Evolutionary conservation across 1,140 invertebrate genomes (phyloP).

Genomic region (Gyrodactylus bullatarudis): DNA sequence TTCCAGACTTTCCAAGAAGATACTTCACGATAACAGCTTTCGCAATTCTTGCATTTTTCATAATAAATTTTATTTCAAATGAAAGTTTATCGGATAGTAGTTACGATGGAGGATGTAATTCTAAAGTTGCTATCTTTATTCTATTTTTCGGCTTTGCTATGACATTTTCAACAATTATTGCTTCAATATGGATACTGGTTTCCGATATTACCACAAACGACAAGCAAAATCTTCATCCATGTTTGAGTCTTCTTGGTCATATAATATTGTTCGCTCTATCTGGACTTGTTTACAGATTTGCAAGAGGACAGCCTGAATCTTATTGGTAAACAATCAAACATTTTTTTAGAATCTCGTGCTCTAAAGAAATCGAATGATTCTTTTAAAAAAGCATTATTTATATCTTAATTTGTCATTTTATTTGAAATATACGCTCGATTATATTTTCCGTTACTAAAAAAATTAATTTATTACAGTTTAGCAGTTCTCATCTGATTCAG

Average conservation of each 20-base stretch:
- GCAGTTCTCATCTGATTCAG: too few relatives aligned
- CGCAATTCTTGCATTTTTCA: not conserved
- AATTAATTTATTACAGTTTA: too few relatives aligned
- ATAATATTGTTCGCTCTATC: not conserved
- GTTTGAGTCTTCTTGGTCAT: not conserved
- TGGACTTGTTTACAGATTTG: not conserved
- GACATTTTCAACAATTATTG: not conserved
- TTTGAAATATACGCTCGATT: too few relatives aligned
- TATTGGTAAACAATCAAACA: too few relatives aligned
- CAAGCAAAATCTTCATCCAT: not conserved
- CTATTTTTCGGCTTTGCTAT: not conserved
- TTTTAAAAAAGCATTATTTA: too few relatives aligned
- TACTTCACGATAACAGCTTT: not conserved
- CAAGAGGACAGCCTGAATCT: too few relatives aligned
- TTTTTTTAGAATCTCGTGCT: too few relatives aligned
- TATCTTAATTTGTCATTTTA: too few relatives aligned
- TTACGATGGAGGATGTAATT: not conserved
- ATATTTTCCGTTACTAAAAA: too few relatives aligned
- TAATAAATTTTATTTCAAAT: not conserved
- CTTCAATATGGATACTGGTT: not conserved
- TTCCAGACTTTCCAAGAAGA: not conserved
- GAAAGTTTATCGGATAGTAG: not conserved
- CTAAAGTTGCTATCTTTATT: not conserved
- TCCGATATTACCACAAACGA: not conserved
- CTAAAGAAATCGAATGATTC: too few relatives aligned